Evolutionary conservation across 2,888 invertebrate species (phyloP).

Genomic region (Orchesella flavescens): DNA sequence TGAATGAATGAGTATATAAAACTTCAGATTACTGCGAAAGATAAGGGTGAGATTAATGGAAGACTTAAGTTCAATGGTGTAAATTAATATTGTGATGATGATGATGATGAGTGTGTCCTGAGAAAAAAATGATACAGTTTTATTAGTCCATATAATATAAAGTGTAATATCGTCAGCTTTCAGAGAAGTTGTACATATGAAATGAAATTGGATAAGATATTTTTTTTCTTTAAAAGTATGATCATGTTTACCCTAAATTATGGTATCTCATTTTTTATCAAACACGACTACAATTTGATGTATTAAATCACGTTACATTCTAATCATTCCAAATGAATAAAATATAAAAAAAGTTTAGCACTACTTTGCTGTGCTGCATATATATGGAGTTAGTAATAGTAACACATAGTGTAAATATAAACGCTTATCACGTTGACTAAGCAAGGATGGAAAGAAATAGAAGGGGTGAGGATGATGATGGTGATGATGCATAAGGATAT

Average conservation of each 20-base stretch:
- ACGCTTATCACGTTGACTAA: neutral
- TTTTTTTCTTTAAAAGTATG: slow-evolving; percentile 36
- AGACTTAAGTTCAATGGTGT: slow-evolving; percentile 29
- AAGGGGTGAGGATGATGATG: too few relatives aligned
- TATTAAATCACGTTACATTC: slow-evolving; percentile 46
- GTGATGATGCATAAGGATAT: slow-evolving; percentile 28
- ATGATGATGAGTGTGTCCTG: slow-evolving; percentile 40
- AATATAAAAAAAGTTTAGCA: neutral
- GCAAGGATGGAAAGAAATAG: neutral
- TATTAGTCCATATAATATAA: slow-evolving; percentile 24
- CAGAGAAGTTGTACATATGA: neutral
- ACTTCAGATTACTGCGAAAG: neutral
- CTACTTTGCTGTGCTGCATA: neutral
- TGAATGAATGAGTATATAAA: neutral
- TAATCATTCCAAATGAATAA: slow-evolving; percentile 24
- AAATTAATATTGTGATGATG: slow-evolving; percentile 9
- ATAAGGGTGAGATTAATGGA: slow-evolving; percentile 30
- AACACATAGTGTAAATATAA: too few relatives aligned
- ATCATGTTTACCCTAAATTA: slow-evolving; percentile 43
- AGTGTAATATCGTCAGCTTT: slow-evolving; percentile 17
- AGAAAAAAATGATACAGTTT: slow-evolving; percentile 45
- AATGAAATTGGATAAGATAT: slow-evolving; percentile 40
- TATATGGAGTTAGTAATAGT: neutral
- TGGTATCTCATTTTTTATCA: slow-evolving; percentile 31
- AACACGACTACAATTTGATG: slow-evolving; percentile 26